Conservation (phyloP, 2,797 vertebrate species). For the Clamator glandarius region DNA sequence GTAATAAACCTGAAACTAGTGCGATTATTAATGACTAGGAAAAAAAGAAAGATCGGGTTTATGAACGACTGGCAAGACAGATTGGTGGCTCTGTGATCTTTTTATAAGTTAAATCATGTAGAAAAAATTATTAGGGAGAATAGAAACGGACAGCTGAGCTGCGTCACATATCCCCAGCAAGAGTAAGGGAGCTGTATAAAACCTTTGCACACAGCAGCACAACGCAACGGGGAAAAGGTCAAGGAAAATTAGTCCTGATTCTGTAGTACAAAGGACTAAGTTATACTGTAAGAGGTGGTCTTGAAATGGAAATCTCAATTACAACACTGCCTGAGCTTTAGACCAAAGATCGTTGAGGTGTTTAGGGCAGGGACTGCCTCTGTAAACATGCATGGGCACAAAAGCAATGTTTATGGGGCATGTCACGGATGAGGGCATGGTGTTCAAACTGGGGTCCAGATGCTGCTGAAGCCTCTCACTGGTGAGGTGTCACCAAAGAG, state of each 20-base stretch:
- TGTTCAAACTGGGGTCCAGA: background rate
- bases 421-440: background rate
- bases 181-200: background rate
- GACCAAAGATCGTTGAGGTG: background rate
- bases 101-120: background rate
- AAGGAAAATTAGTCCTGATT: background rate
- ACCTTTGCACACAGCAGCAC: background rate
- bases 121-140: background rate
- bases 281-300: background rate
- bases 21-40: constrained; percentile 3
- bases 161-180: background rate
- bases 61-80: background rate
- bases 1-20: constrained; percentile 32
- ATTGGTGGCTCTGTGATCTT: background rate
- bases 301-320: background rate
- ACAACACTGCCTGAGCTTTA: background rate
- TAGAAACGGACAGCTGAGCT: background rate
- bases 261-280: background rate
- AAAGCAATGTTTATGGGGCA: background rate
- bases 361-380: background rate
- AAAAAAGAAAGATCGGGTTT: background rate
- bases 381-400: background rate
- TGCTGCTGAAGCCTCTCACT: background rate
- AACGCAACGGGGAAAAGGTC: background rate
- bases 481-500: background rate